Evolutionary conservation across 2,113 vertebrate genomes (phyloP), one percentile per base, ranked within the genome.

Genomic region (Oncorhynchus tshawytscha): DNA sequence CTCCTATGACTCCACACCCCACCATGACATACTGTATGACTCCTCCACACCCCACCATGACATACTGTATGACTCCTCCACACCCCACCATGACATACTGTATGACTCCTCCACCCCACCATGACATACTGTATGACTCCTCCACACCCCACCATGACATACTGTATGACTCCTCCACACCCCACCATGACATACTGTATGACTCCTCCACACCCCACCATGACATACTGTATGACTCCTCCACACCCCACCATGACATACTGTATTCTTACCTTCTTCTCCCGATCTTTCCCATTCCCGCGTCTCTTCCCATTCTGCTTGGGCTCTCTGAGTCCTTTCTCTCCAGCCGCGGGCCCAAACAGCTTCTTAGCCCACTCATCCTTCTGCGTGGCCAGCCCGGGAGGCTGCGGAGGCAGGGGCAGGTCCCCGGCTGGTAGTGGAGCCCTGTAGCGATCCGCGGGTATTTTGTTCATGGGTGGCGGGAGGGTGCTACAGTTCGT

Each of bases 381-480:
- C 77, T 95, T 97, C 72, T 94, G 96, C 51, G 89, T 68, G 1
- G 89, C 85, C 18, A 94, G 91, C 0, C 91, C 92, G 0, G 92
- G 91, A 71, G 93, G 92, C 81, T 92, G 64, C 77, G 72, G 31
- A 11, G 80, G 86, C 51, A 69, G 86, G 82, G 66, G 84, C 85
- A 75, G 84, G 75, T 91, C 91, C 51, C 88, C 90, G 8, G 92
- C 9, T 94, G 94, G 81, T 82, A 96, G 93, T 2, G 96, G 95
- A 0, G 97, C 93, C 68, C 97, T 88, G 88, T 99, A 99, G 72
- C 97, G 95, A 89, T 99, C 98, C 0, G 98, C 97, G 0, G 97
- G 98, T 68, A 99, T 99, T 90, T 99, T 99, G 81, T 25, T 99
- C 98, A 99, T 99, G 34, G 98, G 98, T 0, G 98, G 98, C 1